Evolutionary conservation across 2,797 vertebrate genomes (phyloP), one percentile per base, ranked within the genome.

Genomic region (Sebastes hubbsi): DNA sequence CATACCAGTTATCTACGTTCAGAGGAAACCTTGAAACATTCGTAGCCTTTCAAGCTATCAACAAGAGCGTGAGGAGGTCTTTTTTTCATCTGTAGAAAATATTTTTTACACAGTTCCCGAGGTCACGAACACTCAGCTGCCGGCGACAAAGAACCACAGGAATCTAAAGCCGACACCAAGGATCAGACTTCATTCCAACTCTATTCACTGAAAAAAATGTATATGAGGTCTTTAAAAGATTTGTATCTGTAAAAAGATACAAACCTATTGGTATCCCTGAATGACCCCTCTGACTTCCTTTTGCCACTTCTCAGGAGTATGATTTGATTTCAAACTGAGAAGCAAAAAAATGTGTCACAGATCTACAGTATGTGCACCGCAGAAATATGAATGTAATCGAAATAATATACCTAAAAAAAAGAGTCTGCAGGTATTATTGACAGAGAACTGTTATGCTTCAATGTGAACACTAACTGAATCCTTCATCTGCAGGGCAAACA

Each of bases 401-500:
- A 58, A 56, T 27, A 30, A 27, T 25, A 62, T 24, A 64, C 9
- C 9, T 27, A 5, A 64, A 63, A 46, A 9, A 9, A 4, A 18
- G 10, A 20, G 24, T 6, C 49, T 61, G 34, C 3, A 66, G 12
- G 29, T 54, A 6, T n/a, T 59, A 30, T 4, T 34, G 24, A 5
- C 29, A 46, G 24, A 74, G 34, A 72, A 16, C 12, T 52, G 14
- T 30, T 60, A 3, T 32, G 14, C n/a, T 60, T 80, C 49, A 49
- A 3, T n/a, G 20, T 59, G 62, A 75, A 9, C 46, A 73, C 4
- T 5, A 38, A 55, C 54, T 18, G 16, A 76, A 68, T 72, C 24
- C 18, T 63, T 62, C 24, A 78, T 84, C 46, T 75, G 38, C 52
- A 58, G 55, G 66, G 30, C 11, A 27, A 66, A 67, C 25, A 38